Evolutionary conservation across 2,797 vertebrate genomes (phyloP), one percentile per base, ranked within the genome.

Genomic region (Xiphorhynchus erythropygius): DNA sequence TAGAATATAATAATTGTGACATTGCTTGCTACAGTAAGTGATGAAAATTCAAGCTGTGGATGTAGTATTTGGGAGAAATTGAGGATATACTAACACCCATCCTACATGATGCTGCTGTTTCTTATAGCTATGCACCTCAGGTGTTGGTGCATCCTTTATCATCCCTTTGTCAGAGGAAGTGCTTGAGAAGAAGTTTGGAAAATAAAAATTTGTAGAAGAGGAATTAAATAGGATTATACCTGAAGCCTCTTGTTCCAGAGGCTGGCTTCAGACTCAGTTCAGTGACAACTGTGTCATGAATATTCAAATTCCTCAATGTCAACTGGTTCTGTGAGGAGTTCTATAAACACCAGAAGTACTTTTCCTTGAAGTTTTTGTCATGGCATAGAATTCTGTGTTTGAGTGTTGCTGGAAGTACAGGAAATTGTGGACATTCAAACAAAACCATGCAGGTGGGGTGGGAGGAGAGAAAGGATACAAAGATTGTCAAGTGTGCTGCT

Each of bases 131-230:
- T 76, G 42, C 50, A 42, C 44, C 78, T 52, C 70, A 91, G 82
- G 83, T 84, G 49, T 63, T 94, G 59, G 25, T 71, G 39, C 56
- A 77, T 16, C 19, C 41, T 90, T 95, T 86, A n/a, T 28, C 71
- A 87, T 85, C 63, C 39, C 52, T 60, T 82, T 68, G 67, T 65
- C 84, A 87, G 52, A 94, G 9, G 28, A 84, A 91, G 67, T 95
- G 84, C 78, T 89, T 77, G 93, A 91, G 84, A 89, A 87, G 74
- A 83, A 90, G 92, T 94, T 95, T 5, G 8, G 84, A 84, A 96
- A 97, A 96, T 93, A 96, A 97, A 73, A 60, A 46, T 80, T 94
- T 84, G 64, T 71, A 87, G 65, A 87, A 76, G 69, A 92, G 60
- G 16, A 95, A 92, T 91, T 97, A 96, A 91, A 27, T 21, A 74